Conservation (phyloP, 2,888 invertebrate species). For the Dendrolimus houi region DNA sequence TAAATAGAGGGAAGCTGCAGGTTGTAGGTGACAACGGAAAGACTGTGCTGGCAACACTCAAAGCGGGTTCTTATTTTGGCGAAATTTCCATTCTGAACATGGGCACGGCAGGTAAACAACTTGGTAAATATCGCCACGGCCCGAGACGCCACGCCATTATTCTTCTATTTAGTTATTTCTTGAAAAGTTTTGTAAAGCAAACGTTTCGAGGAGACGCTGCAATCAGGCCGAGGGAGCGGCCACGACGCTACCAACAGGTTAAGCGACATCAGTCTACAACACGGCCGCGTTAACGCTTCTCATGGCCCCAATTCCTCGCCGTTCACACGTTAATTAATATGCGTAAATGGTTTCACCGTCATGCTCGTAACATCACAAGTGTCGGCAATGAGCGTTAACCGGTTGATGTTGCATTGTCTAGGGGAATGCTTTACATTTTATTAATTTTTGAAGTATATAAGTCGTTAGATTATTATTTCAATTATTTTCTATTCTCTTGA, state of each 20-base stretch:
- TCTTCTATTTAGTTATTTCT: slow-evolving; percentile 56
- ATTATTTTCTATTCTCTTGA: slow-evolving; percentile 38
- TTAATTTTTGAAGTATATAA: slow-evolving; percentile 29
- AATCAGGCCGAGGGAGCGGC: slow-evolving; percentile 75
- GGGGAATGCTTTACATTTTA: slow-evolving; percentile 54
- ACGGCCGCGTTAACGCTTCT: slow-evolving; percentile 37
- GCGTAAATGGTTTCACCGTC: neutral
- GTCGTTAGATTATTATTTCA: slow-evolving; percentile 38
- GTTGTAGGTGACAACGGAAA: slow-evolving; percentile 97
- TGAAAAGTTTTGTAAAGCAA: slow-evolving; percentile 68
- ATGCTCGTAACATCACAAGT: neutral
- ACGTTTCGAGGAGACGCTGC: slow-evolving; percentile 74
- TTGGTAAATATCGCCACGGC: slow-evolving; percentile 90
- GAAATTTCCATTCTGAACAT: slow-evolving; percentile 99
- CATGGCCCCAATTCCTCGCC: slow-evolving; percentile 14
- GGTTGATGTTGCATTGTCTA: slow-evolving; percentile 31
- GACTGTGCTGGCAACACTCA: slow-evolving; percentile 96
- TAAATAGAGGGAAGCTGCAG: slow-evolving; percentile 95
- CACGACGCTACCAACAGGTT: slow-evolving; percentile 62
- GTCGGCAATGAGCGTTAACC: slow-evolving; percentile 32
- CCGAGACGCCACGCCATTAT: slow-evolving; percentile 77
- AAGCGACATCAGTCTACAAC: slow-evolving; percentile 56
- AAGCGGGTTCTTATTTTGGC: slow-evolving; percentile 99
- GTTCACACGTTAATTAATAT: slow-evolving; percentile 3
- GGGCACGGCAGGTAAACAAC: slow-evolving; percentile 99